Evolutionary conservation across 2,888 invertebrate genomes (phyloP).

Genomic region (Dinocampus coccinellae): DNA sequence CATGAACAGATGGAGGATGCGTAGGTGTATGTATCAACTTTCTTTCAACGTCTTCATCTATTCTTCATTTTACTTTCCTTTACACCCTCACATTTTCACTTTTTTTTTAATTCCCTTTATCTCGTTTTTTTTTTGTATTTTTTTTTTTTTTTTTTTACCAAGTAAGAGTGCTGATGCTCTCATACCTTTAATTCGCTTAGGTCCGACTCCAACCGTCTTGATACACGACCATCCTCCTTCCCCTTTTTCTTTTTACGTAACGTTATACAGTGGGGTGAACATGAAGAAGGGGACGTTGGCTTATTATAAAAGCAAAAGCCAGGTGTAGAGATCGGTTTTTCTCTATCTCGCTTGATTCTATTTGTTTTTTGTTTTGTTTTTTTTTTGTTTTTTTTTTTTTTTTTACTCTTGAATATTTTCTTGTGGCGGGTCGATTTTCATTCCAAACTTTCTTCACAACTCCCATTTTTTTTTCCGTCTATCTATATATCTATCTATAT

Average conservation of each 20-base stretch:
- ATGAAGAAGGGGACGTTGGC: constrained; percentile 25
- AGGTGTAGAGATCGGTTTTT: constrained; percentile 36
- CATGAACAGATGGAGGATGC: constrained; percentile 6
- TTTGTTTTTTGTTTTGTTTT: too few species aligned
- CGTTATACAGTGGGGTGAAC: neutral
- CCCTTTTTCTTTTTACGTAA: neutral
- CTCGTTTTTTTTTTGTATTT: neutral
- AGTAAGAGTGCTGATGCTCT: constrained; percentile 21
- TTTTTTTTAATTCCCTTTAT: neutral
- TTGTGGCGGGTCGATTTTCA: constrained; percentile 46
- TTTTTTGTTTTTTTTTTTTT: constrained; percentile 12
- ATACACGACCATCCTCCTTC: neutral
- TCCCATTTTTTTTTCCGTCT: constrained; percentile 1
- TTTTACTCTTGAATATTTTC: constrained; percentile 38
- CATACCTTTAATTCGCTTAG: constrained; percentile 46
- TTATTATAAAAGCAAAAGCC: constrained; percentile 42
- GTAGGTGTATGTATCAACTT: constrained; percentile 11
- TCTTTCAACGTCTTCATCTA: neutral
- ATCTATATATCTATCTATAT: too few species aligned
- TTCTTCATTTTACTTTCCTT: neutral
- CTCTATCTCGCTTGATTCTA: neutral
- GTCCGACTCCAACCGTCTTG: constrained; percentile 21
- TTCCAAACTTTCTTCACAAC: constrained; percentile 43
- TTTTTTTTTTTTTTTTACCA: neutral
- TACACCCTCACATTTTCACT: neutral